A percentile compares a stretch with the other conserved stretches of the same genome.
Conservation (phyloP, 2,797 vertebrate species). For the Urophycis tenuis region DNA sequence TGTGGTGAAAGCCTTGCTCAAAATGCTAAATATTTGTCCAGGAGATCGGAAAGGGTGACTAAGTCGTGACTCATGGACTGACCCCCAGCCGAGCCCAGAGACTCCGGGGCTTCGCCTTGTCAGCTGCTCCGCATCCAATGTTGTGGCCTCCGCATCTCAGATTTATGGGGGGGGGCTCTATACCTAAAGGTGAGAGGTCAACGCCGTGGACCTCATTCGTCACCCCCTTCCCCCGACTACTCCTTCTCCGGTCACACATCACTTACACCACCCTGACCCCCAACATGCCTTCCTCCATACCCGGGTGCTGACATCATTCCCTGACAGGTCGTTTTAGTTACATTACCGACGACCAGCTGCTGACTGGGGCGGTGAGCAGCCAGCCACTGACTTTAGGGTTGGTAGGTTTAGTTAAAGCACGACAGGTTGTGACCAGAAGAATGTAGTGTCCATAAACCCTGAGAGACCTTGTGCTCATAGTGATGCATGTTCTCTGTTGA, state of each 20-base stretch:
- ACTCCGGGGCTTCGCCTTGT: neutral
- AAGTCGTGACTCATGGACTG: neutral
- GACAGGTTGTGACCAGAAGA: neutral
- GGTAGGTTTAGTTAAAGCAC: neutral
- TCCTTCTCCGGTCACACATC: constrained; percentile 9
- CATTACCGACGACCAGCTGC: constrained; percentile 26
- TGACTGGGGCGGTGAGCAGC: constrained; percentile 18
- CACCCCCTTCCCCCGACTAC: neutral
- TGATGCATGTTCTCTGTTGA: neutral
- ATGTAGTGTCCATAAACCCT: neutral
- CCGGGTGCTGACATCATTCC: constrained; percentile 43
- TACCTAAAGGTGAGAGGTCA: constrained; percentile 1
- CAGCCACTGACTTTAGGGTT: constrained; percentile 19
- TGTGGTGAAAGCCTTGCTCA: neutral
- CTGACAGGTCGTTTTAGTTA: constrained; percentile 44
- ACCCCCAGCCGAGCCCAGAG: neutral
- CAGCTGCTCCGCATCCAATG: neutral
- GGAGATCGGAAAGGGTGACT: neutral
- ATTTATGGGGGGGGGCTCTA: neutral
- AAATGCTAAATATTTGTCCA: neutral
- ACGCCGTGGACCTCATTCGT: constrained; percentile 1
- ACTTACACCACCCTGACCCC: neutral
- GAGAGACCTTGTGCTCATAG: neutral
- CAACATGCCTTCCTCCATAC: constrained; percentile 28
- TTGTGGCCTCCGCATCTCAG: neutral